Percentiles rank a stretch among this genome's conserved stretches.
Conservation (phyloP, 1,140 invertebrate species). For the Drosophila kurseongensis region DNA sequence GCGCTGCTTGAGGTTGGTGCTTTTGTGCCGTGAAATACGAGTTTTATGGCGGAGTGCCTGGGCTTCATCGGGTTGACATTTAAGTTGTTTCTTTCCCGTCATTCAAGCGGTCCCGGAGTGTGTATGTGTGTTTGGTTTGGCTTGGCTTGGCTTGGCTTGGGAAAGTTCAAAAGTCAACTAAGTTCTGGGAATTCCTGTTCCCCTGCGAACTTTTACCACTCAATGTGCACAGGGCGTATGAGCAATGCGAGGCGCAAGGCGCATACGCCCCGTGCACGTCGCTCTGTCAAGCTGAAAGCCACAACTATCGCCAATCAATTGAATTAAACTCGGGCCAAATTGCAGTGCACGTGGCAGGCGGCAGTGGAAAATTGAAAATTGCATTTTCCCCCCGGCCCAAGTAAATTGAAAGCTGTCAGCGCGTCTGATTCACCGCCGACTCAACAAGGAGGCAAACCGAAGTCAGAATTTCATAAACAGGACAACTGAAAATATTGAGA, state of each 20-base stretch:
- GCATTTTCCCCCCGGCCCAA: slow-evolving; percentile 15
- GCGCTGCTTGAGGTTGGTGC: slow-evolving; percentile 77
- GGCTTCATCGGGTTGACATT: slow-evolving; percentile 79
- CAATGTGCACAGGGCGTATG: slow-evolving; percentile 14
- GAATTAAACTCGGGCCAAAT: slow-evolving; percentile 28
- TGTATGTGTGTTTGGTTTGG: slow-evolving; percentile 6
- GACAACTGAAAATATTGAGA: slow-evolving; percentile 48
- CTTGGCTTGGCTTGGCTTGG: neutral
- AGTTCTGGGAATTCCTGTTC: slow-evolving; percentile 22
- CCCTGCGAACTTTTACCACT: slow-evolving; percentile 4
- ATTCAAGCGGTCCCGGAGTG: slow-evolving; percentile 10
- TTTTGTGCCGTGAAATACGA: slow-evolving; percentile 65
- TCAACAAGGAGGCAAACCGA: slow-evolving; percentile 26
- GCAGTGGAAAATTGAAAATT: slow-evolving; percentile 37
- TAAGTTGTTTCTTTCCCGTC: slow-evolving; percentile 63
- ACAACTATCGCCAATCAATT: slow-evolving; percentile 45
- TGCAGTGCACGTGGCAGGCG: slow-evolving; percentile 22
- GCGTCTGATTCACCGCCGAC: slow-evolving; percentile 18
- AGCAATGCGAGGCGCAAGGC: slow-evolving; percentile 17
- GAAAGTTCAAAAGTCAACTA: slow-evolving; percentile 40
- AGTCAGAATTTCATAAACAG: slow-evolving; percentile 46
- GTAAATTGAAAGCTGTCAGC: slow-evolving; percentile 45
- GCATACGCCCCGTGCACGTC: slow-evolving; percentile 11
- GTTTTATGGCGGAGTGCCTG: slow-evolving; percentile 77
- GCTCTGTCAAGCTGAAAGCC: slow-evolving; percentile 22